A percentile compares a stretch with the other conserved stretches of the same genome.
Conservation (phyloP, 1,140 invertebrate species). For the Centruroides sculpturatus region DNA sequence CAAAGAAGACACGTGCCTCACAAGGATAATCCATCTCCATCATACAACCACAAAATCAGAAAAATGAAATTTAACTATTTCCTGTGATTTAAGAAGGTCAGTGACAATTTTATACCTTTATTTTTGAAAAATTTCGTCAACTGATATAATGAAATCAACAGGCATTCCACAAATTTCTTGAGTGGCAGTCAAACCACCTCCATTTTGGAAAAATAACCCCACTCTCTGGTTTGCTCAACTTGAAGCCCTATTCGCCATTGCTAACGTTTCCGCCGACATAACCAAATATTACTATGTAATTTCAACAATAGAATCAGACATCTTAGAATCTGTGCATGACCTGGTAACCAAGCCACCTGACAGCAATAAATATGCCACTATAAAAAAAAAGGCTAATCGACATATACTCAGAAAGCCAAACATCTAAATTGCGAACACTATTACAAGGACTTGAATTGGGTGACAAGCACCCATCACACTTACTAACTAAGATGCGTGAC, state of each 20-base stretch:
- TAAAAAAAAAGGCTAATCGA: background rate
- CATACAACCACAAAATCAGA: no score
- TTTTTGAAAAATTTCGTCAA: no score
- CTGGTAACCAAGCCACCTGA: background rate
- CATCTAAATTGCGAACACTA: background rate
- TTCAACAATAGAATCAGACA: constrained; percentile 1
- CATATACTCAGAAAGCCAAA: background rate
- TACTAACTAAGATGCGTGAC: background rate
- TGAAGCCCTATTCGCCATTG: constrained; percentile 19
- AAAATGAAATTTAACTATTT: no score
- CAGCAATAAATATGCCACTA: background rate
- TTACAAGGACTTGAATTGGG: background rate
- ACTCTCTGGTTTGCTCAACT: constrained; percentile 24
- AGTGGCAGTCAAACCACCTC: constrained; percentile 12
- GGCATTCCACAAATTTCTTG: no score
- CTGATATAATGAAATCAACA: no score
- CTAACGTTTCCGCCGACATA: constrained; percentile 10
- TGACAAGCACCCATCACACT: background rate
- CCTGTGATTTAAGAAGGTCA: no score
- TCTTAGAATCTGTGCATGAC: background rate
- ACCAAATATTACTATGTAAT: constrained; percentile 17
- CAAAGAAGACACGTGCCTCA: no score
- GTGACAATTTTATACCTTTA: no score
- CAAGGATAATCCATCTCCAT: no score
- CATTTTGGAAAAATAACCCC: constrained; percentile 20